phyloP scores from a whole-genome alignment of 2,888 invertebrate genomes.

The Fabriciana adippe region DNA sequence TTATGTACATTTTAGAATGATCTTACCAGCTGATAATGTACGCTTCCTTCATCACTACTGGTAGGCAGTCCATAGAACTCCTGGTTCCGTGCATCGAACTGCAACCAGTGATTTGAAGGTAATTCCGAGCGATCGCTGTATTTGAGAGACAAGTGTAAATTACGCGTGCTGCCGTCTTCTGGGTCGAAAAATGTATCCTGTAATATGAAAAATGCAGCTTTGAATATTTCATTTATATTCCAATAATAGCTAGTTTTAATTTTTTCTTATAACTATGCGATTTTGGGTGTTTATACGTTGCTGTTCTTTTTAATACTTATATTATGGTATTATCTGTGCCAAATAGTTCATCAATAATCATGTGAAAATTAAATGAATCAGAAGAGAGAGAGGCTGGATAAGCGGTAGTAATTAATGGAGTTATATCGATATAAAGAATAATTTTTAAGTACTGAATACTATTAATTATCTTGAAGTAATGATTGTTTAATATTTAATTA shows the following conservation, averaged over 20 bases:
- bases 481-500: too few relatives aligned
- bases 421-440: too few relatives aligned
- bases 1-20: neutral
- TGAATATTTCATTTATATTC: neutral
- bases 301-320: too few relatives aligned
- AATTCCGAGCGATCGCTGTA: conserved; percentile 87
- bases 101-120: conserved; percentile 89
- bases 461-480: too few relatives aligned
- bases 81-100: conserved; percentile 93
- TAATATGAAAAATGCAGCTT: neutral
- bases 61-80: conserved; percentile 94
- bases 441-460: too few relatives aligned
- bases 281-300: neutral
- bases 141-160: conserved; percentile 87
- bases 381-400: too few relatives aligned
- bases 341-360: too few relatives aligned
- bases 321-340: too few relatives aligned
- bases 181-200: conserved; percentile 95
- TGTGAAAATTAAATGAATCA: too few relatives aligned
- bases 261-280: neutral
- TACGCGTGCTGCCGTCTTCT: conserved; percentile 89
- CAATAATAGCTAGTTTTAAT: neutral
- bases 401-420: too few relatives aligned
- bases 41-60: conserved; percentile 86
- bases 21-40: conserved; percentile 88